phyloP scores from a whole-genome alignment of 1,140 invertebrate species.

The Anoplophora glabripennis region DNA sequence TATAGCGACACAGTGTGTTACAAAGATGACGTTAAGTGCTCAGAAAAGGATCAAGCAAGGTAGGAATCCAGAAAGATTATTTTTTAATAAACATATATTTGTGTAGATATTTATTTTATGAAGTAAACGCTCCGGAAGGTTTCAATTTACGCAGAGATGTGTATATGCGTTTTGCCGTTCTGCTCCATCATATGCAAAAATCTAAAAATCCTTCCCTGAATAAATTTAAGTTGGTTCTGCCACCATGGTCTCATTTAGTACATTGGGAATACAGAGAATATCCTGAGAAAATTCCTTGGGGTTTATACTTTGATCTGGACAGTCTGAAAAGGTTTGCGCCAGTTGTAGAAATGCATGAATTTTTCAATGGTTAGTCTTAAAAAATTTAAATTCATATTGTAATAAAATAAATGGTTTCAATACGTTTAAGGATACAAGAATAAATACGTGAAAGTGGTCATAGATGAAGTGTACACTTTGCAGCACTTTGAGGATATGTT shows the following conservation, averaged over 20 bases:
- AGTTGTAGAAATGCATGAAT: conserved; percentile 85
- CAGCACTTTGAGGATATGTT: conserved; percentile 87
- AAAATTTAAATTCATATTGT: background rate
- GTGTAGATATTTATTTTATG: conserved; percentile 79
- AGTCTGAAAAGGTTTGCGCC: conserved; percentile 78
- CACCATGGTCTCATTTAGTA: conserved; percentile 85
- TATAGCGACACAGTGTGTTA: too few relatives aligned
- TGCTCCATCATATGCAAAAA: conserved; percentile 64
- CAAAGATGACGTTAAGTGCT: too few relatives aligned
- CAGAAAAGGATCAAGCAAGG: too few relatives aligned
- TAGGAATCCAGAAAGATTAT: too few relatives aligned
- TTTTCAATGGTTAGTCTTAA: conserved; percentile 59
- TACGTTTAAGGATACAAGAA: conserved; percentile 26
- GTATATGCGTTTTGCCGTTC: conserved; percentile 85
- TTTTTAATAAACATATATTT: too few relatives aligned
- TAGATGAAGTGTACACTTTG: conserved; percentile 78
- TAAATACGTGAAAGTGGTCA: conserved; percentile 47
- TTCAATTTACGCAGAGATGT: conserved; percentile 97
- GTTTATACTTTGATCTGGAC: conserved; percentile 79
- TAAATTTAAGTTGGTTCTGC: conserved; percentile 70
- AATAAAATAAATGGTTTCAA: conserved; percentile 14
- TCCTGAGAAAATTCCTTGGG: conserved; percentile 66
- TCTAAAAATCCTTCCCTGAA: conserved; percentile 49
- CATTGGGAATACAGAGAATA: conserved; percentile 77
- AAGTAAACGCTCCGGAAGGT: conserved; percentile 92